These are phyloP conservation scores for Drosophila seguyi DNA, from an alignment of 1,140 invertebrate species.

Conservation along the genomic window DNA sequence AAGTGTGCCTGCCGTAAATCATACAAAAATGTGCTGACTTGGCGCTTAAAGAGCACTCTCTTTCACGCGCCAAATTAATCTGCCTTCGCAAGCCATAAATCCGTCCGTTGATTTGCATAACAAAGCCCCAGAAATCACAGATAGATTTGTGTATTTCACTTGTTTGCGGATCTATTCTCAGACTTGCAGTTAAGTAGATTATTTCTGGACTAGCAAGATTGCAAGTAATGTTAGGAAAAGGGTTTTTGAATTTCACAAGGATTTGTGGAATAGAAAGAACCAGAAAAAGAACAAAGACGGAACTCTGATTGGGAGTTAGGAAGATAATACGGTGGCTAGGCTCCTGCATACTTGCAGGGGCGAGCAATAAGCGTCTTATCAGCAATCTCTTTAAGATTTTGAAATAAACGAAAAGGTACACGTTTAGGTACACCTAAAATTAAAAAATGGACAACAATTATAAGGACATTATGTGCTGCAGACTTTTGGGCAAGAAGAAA, in stretches of 20 bases:
- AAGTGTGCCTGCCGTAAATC: no score
- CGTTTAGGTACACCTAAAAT: background rate
- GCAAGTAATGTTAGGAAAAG: no score
- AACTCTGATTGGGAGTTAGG: no score
- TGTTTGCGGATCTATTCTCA: slow-evolving; percentile 1
- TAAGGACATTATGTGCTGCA: background rate
- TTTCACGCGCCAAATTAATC: slow-evolving; percentile 20
- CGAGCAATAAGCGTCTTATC: background rate
- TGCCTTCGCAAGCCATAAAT: slow-evolving; percentile 36
- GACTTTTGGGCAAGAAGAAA: background rate
- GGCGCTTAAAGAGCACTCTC: slow-evolving; percentile 13
- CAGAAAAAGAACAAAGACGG: slow-evolving; percentile 2
- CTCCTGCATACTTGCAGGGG: slow-evolving; percentile 6
- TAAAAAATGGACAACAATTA: background rate
- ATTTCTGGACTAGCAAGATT: no score
- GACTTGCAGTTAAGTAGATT: background rate
- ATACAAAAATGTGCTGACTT: slow-evolving; percentile 22
- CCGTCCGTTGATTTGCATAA: slow-evolving; percentile 41
- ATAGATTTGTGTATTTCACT: slow-evolving; percentile 21
- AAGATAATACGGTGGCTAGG: background rate
- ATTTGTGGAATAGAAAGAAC: background rate
- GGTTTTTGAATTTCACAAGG: slow-evolving; percentile 26
- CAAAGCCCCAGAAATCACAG: slow-evolving; percentile 16
- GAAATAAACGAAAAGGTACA: background rate
- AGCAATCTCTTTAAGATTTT: background rate